Evolutionary conservation across 2,888 invertebrate species (phyloP), one percentile per base, ranked within the genome.

Genomic region (Apotomis turbidana): DNA sequence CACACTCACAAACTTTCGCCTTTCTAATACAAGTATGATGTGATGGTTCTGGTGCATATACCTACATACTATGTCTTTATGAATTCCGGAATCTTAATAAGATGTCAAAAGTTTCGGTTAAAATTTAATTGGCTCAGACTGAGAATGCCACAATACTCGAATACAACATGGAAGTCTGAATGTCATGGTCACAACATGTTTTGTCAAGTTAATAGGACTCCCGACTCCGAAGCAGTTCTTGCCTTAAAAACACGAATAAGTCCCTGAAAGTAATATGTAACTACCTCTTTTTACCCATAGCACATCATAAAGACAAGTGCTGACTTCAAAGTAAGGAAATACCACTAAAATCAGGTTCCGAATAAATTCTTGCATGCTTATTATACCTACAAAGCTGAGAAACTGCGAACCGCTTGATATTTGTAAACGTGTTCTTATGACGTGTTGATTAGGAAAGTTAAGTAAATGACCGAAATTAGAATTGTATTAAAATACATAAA

Each of bases 141-240:
- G 13, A 13, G 52, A 52, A 63, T 41, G 63, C 41, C 41, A 8
- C 63, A 54, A 63, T 52, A 64, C 54, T 49, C 10, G 49, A 54
- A 52, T 12, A 54, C 51, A 13, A 51, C 27, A 63, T 38, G 38
- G 41, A 12, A 64, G 63, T 41, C 41, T 64, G 41, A 64, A 64
- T 64, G 54, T 64, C 63, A 64, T 4, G 63, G 63, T 54, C 63
- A 41, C 41, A 64, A 64, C 15, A 12, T 3, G 41, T 41, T 54
- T 64, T 64, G 63, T 54, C 54, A 55, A 27, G 70, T 60, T 71
- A 66, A 54, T 60, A 58, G 66, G 70, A 41, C 57, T 69, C 49
- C 62, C 10, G 52, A 61, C 38, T 41, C 6, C 41, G 4, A 5
- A 6, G 27, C 27, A 8, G 6, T 44, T 8, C 8, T 44, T 44